Evolutionary conservation across 2,113 vertebrate genomes (phyloP).

Genomic region (Talpa occidentalis): DNA sequence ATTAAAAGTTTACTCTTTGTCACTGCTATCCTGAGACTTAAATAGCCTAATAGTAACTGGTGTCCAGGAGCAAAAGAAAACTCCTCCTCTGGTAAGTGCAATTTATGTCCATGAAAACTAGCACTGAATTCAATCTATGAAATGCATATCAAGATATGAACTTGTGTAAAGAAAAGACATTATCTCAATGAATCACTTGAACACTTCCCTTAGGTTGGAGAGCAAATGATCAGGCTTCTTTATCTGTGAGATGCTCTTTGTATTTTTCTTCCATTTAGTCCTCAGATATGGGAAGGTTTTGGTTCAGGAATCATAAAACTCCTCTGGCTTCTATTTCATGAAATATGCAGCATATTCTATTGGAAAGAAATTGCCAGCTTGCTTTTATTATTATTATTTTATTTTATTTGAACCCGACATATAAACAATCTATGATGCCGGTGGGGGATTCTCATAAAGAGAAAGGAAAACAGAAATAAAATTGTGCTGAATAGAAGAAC

Average conservation of each 20-base stretch:
- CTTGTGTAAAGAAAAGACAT: not conserved
- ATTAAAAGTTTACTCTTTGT: not conserved
- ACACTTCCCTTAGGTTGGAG: not conserved
- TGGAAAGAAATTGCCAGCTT: conserved; percentile 77
- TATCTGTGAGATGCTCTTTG: conserved; percentile 44
- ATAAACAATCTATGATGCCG: conserved; percentile 70
- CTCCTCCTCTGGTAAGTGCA: not conserved
- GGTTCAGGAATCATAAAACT: conserved; percentile 72
- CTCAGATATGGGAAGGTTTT: conserved; percentile 46
- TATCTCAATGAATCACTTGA: not conserved
- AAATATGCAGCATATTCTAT: conserved; percentile 77
- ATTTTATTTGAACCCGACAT: conserved; percentile 71
- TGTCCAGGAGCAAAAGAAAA: conserved; percentile 24
- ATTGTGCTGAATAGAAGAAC: conserved; percentile 61
- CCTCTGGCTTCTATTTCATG: conserved; percentile 73
- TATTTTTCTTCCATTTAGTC: conserved; percentile 56
- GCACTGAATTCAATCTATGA: not conserved
- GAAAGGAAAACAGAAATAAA: conserved; percentile 64
- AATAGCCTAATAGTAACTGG: not conserved
- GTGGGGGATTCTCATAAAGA: conserved; percentile 73
- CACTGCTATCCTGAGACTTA: not conserved
- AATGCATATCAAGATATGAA: conserved; percentile 22
- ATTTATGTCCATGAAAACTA: conserved; percentile 40
- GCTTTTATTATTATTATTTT: conserved; percentile 81
- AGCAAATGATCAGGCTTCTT: conserved; percentile 11